Base-by-base conservation (phyloP, 1,140 invertebrate species). In the Epicauta chinensis region DNA sequence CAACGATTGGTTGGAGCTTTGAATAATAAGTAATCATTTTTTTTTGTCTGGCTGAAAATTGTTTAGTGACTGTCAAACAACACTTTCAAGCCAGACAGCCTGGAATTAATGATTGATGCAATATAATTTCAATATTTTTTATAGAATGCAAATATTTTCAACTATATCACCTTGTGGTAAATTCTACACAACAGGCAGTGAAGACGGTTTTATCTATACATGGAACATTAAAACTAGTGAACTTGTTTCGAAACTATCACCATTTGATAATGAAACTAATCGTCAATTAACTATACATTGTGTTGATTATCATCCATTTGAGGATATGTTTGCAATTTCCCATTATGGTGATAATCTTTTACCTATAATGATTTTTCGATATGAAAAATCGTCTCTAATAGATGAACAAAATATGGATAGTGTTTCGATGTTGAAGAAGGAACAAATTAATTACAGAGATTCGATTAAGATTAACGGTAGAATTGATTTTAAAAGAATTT, bases 221-320 rank as follows among this genome's bases (percentile, higher is more conserved):
- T 64, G 62, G 62, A 56, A 64, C 46, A 37, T 38, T 1, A 54
- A 62, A 50, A 58, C 37, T 15, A 60, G 58, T 23, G 52, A 56
- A 16, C 14, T 43, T 29, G 38, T 55, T 10, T 50, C 46, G 35
- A 55, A 38, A 51, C 30, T 51, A 54, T 23, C 61, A 55, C 16
- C 32, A 30, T 23, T 43, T 17, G n/a, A n/a, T n/a, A 9, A 29
- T 29, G 4, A 38, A 55, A 10, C 40, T 49, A 44, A 37, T 30
- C 32, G 32, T 1, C 10, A 11, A 23, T 38, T 56, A 38, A 54
- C 55, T 11, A 45, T 62, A 35, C 62, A 64, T 36, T 51, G 53
- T 37, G 47, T 62, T 2, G 45, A 62, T 23, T 60, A 60, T 52
- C 53, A 58, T 49, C 55, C 62, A 14, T 32, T 50, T n/a, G 32